Conservation (phyloP, 2,113 vertebrate genomes). For the Chamaetylas fuelleborni region DNA sequence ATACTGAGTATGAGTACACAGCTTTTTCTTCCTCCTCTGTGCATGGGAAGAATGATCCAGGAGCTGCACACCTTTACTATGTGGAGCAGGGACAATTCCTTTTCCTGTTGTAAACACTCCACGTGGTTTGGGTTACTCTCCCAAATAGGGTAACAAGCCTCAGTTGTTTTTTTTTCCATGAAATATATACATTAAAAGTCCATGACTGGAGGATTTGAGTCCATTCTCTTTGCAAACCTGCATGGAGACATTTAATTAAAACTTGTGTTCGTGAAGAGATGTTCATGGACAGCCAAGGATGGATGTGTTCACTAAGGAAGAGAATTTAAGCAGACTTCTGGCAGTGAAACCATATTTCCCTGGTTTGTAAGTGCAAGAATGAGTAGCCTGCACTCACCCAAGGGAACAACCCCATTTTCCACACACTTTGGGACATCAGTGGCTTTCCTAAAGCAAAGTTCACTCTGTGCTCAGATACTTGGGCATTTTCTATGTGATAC, state of each 20-base stretch:
- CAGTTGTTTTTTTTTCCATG: not conserved
- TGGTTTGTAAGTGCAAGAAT: not conserved
- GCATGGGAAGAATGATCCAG: fast-evolving
- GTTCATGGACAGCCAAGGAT: not conserved
- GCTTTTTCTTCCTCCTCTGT: not conserved
- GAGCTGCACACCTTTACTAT: not conserved
- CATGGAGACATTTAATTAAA: not conserved
- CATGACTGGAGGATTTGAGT: not conserved
- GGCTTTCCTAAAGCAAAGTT: not conserved
- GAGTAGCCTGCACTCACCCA: not conserved
- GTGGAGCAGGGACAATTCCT: not conserved
- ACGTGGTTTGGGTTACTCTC: not conserved
- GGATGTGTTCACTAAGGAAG: not conserved
- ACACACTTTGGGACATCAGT: fast-evolving
- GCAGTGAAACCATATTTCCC: not conserved
- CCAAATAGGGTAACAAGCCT: not conserved
- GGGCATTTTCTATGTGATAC: not conserved
- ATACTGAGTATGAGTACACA: not conserved
- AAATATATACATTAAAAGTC: not conserved
- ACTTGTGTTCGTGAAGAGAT: not conserved
- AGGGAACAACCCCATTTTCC: not conserved
- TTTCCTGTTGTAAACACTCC: not conserved
- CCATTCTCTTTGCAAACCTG: not conserved
- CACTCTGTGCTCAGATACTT: not conserved
- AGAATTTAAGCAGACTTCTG: not conserved